phyloP scores from a whole-genome alignment of 2,113 vertebrate genomes.

The Enhydra lutris region DNA sequence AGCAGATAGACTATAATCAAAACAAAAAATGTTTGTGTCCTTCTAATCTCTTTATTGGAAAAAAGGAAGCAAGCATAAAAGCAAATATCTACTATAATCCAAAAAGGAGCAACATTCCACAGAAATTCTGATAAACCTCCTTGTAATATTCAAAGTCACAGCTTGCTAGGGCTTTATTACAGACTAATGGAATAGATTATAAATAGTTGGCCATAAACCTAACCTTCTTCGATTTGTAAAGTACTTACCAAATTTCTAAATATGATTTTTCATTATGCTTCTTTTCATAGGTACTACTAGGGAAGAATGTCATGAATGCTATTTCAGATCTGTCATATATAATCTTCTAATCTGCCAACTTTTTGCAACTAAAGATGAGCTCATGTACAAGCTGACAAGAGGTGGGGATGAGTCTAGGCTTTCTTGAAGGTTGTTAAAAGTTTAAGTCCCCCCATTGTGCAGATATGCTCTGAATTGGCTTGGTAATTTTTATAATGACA shows the following conservation, averaged over 20 bases:
- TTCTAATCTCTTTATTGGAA: neutral
- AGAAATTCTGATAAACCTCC: neutral
- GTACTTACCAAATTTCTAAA: constrained; percentile 52
- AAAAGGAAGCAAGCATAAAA: neutral
- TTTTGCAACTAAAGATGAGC: constrained; percentile 77
- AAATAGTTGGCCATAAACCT: neutral
- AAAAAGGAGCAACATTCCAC: neutral
- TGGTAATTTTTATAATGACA: constrained; percentile 81
- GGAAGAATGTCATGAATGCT: constrained; percentile 73
- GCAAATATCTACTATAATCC: neutral
- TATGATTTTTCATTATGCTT: constrained; percentile 61
- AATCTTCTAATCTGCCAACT: constrained; percentile 83
- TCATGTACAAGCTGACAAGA: constrained; percentile 80
- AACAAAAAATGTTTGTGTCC: neutral
- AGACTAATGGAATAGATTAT: neutral
- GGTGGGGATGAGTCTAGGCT: constrained; percentile 76
- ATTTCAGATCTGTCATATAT: constrained; percentile 83
- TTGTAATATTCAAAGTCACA: neutral
- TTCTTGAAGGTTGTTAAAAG: constrained; percentile 77
- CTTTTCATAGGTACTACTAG: no score
- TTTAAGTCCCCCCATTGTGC: constrained; percentile 72
- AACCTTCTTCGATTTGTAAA: constrained; percentile 33
- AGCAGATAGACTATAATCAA: neutral
- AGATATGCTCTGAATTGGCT: constrained; percentile 76
- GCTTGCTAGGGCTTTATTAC: neutral